Conservation (phyloP, 2,797 vertebrate species). For the Labeo calbasu region DNA sequence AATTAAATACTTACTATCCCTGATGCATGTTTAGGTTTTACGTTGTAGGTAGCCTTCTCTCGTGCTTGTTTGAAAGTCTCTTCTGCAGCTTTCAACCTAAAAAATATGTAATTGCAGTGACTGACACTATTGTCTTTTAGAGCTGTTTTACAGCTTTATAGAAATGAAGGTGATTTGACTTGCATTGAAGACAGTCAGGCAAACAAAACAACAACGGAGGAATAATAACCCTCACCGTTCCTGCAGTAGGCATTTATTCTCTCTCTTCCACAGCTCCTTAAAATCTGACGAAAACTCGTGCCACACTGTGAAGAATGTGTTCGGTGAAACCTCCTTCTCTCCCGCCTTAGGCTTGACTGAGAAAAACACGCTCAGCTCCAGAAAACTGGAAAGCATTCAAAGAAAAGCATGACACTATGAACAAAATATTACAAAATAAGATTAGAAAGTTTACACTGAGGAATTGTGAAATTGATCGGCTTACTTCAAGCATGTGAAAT, state of each 20-base stretch:
- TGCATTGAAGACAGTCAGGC: neutral
- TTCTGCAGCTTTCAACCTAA: constrained; percentile 91
- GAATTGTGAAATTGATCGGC: constrained; percentile 66
- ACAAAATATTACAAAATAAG: constrained; percentile 68
- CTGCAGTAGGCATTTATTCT: constrained; percentile 91
- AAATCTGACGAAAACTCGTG: constrained; percentile 98
- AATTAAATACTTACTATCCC: constrained; percentile 86
- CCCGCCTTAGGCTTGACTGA: constrained; percentile 94
- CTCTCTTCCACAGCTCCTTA: constrained; percentile 97
- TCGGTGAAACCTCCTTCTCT: constrained; percentile 93
- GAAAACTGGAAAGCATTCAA: constrained; percentile 84
- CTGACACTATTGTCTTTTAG: neutral
- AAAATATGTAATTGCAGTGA: constrained; percentile 22
- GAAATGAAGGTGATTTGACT: neutral
- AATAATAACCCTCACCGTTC: constrained; percentile 82
- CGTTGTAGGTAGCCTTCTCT: constrained; percentile 88
- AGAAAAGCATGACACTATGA: constrained; percentile 55
- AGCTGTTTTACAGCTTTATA: neutral
- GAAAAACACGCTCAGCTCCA: constrained; percentile 91
- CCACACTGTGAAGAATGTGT: constrained; percentile 94
- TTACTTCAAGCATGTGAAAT: constrained; percentile 62
- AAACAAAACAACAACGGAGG: neutral
- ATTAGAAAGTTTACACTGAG: constrained; percentile 62
- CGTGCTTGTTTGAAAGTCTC: constrained; percentile 89
- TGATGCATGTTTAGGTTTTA: constrained; percentile 91